Percentiles rank a stretch among this genome's conserved stretches.
phyloP scores from a whole-genome alignment of 2,797 vertebrate genomes.

The Enteromius paludinosus region DNA sequence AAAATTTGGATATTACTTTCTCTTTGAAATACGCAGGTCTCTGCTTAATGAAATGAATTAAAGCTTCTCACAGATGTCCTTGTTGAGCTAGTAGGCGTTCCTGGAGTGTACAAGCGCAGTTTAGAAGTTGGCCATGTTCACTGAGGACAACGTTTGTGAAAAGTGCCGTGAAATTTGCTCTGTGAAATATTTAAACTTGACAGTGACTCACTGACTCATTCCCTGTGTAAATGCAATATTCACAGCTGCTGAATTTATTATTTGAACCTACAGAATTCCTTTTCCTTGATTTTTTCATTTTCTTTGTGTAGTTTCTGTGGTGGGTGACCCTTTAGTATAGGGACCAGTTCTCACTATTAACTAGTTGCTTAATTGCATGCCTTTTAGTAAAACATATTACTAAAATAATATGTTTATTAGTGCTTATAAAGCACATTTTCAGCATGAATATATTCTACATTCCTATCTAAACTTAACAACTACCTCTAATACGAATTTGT shows the following conservation, averaged over 20 bases:
- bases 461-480: not conserved
- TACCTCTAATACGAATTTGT: not conserved
- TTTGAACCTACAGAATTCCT: conserved; percentile 9
- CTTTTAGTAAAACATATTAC: not conserved
- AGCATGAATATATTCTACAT: not conserved
- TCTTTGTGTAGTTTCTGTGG: not conserved
- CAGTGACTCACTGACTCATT: conserved; percentile 65
- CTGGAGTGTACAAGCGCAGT: conserved; percentile 38
- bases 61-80: conserved; percentile 19
- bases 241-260: conserved; percentile 38
- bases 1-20: not conserved
- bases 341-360: not conserved
- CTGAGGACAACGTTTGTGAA: conserved; percentile 58
- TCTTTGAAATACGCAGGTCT: not conserved
- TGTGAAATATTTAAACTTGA: conserved; percentile 69
- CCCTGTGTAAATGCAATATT: conserved; percentile 55
- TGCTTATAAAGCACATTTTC: not conserved
- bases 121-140: conserved; percentile 55
- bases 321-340: not conserved
- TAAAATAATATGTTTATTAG: not conserved
- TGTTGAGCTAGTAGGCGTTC: conserved; percentile 35
- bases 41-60: conserved; percentile 1
- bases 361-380: not conserved
- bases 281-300: not conserved
- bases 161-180: conserved; percentile 65